phyloP scores from a whole-genome alignment of 2,888 invertebrate genomes.

The Bellardia pandia region DNA sequence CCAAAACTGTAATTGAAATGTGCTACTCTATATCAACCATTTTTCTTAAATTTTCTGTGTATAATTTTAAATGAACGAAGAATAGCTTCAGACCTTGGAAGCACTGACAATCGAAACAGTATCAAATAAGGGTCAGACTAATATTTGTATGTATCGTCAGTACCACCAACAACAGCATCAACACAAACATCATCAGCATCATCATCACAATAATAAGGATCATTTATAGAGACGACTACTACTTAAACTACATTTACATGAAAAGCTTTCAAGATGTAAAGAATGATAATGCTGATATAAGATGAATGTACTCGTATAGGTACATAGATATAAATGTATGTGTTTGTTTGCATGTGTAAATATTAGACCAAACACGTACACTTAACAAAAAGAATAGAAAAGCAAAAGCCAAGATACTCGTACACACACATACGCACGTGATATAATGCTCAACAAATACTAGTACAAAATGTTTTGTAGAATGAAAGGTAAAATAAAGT shows the following conservation, averaged over 20 bases:
- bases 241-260: slow-evolving; percentile 65
- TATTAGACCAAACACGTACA: background rate
- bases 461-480: slow-evolving; percentile 30
- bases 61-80: no score
- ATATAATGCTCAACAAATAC: background rate
- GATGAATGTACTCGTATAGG: background rate
- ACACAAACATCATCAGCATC: slow-evolving; percentile 14
- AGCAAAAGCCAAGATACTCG: background rate
- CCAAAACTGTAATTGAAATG: no score
- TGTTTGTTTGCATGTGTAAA: background rate
- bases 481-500: slow-evolving; percentile 64
- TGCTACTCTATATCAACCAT: no score
- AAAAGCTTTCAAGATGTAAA: slow-evolving; percentile 61
- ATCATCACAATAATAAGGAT: slow-evolving; percentile 49
- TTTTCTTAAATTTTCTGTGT: no score
- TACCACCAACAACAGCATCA: background rate
- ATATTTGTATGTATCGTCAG: background rate
- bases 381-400: slow-evolving; percentile 16
- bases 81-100: no score
- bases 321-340: background rate
- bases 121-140: no score
- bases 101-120: no score
- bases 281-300: slow-evolving; percentile 55
- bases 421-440: background rate
- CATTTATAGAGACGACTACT: slow-evolving; percentile 51